These are phyloP conservation scores for Loxodonta africana DNA, from an alignment of 2,113 vertebrate species.

Conservation along the genomic window DNA sequence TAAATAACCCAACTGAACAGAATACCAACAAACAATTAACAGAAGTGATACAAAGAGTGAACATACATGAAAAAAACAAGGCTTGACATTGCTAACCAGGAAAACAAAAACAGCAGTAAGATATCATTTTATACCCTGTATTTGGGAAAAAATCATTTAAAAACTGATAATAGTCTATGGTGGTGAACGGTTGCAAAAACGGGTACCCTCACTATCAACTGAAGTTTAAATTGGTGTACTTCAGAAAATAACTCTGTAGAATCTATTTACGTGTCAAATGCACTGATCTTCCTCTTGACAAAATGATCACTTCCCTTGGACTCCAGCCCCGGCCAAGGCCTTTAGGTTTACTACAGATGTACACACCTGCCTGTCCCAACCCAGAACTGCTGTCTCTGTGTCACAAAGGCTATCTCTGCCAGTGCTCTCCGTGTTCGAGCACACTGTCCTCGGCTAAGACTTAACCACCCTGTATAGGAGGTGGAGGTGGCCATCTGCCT, in stretches of 20 bases:
- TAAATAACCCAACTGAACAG: neutral
- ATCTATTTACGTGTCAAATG: neutral
- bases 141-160: neutral
- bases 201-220: neutral
- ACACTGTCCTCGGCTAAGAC: too few species aligned
- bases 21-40: neutral
- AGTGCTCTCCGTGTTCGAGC: neutral
- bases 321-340: neutral
- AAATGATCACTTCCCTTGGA: neutral
- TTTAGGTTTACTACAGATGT: neutral
- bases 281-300: neutral
- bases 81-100: neutral
- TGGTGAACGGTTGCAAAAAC: neutral
- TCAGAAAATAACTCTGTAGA: neutral
- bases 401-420: too few species aligned
- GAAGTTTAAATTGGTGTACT: neutral
- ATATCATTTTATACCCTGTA: neutral
- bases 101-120: neutral
- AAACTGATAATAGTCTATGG: neutral
- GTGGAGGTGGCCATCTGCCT: neutral
- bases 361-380: neutral
- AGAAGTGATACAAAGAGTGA: neutral
- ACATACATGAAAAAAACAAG: neutral
- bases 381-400: neutral
- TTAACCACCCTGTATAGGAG: neutral